A percentile compares a stretch with the other conserved stretches of the same genome.
Conservation (phyloP, 2,888 invertebrate species). For the Therioaphis trifolii region DNA sequence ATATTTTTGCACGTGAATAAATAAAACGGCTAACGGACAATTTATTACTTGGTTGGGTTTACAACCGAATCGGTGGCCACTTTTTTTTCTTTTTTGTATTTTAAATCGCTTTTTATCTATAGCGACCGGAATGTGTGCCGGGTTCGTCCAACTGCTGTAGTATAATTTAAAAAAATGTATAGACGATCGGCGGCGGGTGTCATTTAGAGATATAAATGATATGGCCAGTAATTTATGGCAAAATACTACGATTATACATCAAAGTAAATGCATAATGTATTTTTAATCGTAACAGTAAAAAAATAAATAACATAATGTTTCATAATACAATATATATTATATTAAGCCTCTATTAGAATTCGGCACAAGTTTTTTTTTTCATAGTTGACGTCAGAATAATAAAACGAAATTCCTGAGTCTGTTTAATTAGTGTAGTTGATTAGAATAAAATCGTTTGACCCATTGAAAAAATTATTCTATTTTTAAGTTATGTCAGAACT, state of each 20-base stretch:
- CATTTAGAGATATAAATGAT: slow-evolving; percentile 42
- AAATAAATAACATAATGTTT: neutral
- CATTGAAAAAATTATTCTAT: too few species aligned
- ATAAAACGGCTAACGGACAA: slow-evolving; percentile 46
- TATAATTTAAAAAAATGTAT: slow-evolving; percentile 28
- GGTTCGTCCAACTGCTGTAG: neutral
- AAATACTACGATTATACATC: slow-evolving; percentile 27
- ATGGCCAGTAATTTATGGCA: slow-evolving; percentile 43
- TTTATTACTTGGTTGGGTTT: slow-evolving; percentile 51
- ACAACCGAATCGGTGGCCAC: slow-evolving; percentile 16
- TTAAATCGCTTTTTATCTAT: slow-evolving; percentile 43
- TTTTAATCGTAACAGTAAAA: slow-evolving; percentile 33
- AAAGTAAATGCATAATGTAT: slow-evolving; percentile 39
- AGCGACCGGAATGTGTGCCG: slow-evolving; percentile 21
- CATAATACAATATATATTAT: neutral
- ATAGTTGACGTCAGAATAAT: too few species aligned
- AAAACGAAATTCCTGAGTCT: too few species aligned
- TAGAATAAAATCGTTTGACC: too few species aligned
- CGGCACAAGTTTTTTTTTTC: too few species aligned
- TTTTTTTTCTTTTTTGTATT: slow-evolving; percentile 26
- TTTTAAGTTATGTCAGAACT: too few species aligned
- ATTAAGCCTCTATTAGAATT: too few species aligned
- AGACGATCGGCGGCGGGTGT: slow-evolving; percentile 35
- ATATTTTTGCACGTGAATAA: slow-evolving; percentile 45
- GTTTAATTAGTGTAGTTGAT: too few species aligned